These are phyloP conservation scores for Amphipoea lucens DNA, from an alignment of 2,888 invertebrate species.

Conservation along the genomic window DNA sequence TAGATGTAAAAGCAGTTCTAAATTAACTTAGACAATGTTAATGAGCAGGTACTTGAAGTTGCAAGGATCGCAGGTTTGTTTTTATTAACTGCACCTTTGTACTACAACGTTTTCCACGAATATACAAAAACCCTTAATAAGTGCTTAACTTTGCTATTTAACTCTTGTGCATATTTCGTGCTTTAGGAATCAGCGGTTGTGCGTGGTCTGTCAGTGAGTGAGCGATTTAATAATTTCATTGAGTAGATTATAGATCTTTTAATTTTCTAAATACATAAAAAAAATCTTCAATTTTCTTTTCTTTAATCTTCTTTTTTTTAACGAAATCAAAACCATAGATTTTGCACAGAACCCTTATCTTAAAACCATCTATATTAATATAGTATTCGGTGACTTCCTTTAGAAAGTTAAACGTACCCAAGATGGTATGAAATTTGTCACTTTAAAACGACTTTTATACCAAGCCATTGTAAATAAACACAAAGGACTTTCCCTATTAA, in stretches of 20 bases:
- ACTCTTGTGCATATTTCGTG: too few species aligned
- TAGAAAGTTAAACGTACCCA: constrained; percentile 64
- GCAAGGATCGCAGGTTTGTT: neutral
- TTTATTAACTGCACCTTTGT: neutral
- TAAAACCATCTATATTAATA: constrained; percentile 33
- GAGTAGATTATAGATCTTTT: neutral
- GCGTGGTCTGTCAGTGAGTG: neutral
- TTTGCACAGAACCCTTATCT: neutral
- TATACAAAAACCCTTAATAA: too few species aligned
- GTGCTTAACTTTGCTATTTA: neutral
- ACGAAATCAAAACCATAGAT: neutral
- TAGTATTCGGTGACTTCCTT: constrained; percentile 31
- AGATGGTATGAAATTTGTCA: constrained; percentile 69
- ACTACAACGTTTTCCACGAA: neutral
- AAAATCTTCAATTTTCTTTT: neutral
- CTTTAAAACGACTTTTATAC: constrained; percentile 72
- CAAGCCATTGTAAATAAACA: constrained; percentile 72
- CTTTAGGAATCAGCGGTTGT: neutral
- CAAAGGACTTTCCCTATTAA: constrained; percentile 67
- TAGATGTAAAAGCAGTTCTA: neutral
- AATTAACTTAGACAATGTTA: neutral
- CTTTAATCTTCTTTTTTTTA: neutral
- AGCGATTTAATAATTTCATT: neutral
- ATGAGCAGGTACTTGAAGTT: neutral
- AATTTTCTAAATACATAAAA: too few species aligned